Base-by-base conservation (phyloP, 1,140 invertebrate species). In the Drosophila kanapiae region DNA sequence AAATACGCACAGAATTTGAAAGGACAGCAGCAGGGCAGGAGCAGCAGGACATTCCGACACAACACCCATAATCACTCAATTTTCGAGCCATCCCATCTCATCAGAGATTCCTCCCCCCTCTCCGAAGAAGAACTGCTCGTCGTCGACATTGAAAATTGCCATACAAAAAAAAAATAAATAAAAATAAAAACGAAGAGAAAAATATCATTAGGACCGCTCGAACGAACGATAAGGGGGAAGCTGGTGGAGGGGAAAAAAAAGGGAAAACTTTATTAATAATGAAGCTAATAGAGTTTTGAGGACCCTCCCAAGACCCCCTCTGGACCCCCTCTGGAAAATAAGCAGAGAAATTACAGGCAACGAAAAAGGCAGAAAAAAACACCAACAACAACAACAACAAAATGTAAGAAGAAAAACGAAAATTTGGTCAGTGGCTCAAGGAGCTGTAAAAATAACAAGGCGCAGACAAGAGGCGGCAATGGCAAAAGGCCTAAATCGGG, bases 401-500 rank as follows among this genome's bases (percentile, higher is more conserved):
- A 31, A 45, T 27, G 35, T 42, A 47, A 11, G 31, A 29, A 23
- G 23, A 16, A 43, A 70, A 70, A 35, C 14, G 18, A 58, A 71
- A 72, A 58, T 72, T 71, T 72, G 69, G 69, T 72, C 69, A 72
- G 69, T 72, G 69, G 69, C 69, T 77, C 75, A 77, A 77, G 75
- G 75, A 77, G 74, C 75, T 65, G 77, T 72, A 79, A 88, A 84
- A 78, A 87, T 83, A 84, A 87, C 71, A 87, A 86, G 83, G 62
- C 83, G 84, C 80, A 87, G 83, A 86, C 83, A 83, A 83, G 77
- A 84, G 80, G 84, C 83, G 74, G 76, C 84, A 64, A 79, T 77
- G 75, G 54, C 65, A 63, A 59, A 67, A 87, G 72, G 79, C 82
- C 83, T 86, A 79, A 71, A 68, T 76, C 75, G 70, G 71, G 82